Percentiles rank a stretch among this genome's conserved stretches.
Evolutionary conservation across 2,113 vertebrate species (phyloP).

Genomic region (Barbus barbus): DNA sequence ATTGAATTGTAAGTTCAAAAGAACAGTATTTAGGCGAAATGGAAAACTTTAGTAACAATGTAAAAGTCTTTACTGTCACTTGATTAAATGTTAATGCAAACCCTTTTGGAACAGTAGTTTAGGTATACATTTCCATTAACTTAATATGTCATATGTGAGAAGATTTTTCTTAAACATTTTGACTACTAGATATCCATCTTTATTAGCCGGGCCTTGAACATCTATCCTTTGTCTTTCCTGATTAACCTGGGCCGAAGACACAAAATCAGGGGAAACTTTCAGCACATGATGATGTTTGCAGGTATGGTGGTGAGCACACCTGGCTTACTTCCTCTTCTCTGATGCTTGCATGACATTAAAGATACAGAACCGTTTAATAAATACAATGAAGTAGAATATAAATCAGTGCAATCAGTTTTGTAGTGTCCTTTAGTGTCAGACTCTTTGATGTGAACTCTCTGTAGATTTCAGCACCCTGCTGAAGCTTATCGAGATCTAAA

Average conservation of each 20-base stretch:
- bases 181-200: conserved; percentile 87
- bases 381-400: background rate
- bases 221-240: conserved; percentile 96
- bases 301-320: conserved; percentile 69
- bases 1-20: no score
- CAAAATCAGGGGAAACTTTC: conserved; percentile 95
- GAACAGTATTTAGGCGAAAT: no score
- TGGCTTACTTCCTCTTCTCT: background rate
- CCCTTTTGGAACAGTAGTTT: background rate
- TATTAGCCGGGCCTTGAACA: conserved; percentile 89
- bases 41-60: background rate
- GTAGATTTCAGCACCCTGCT: background rate
- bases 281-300: conserved; percentile 99
- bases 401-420: background rate
- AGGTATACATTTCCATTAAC: background rate
- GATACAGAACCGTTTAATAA: background rate
- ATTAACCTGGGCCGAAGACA: conserved; percentile 93
- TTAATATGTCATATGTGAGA: background rate
- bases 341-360: background rate
- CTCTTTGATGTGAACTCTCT: background rate
- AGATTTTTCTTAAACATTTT: conserved; percentile 72
- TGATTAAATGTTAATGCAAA: background rate
- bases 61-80: background rate
- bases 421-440: background rate
- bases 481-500: conserved; percentile 33